A percentile compares a stretch with the other conserved stretches of the same genome.
These are phyloP conservation scores for Allobates femoralis DNA, from an alignment of 2,797 vertebrate species.

Conservation along the genomic window DNA sequence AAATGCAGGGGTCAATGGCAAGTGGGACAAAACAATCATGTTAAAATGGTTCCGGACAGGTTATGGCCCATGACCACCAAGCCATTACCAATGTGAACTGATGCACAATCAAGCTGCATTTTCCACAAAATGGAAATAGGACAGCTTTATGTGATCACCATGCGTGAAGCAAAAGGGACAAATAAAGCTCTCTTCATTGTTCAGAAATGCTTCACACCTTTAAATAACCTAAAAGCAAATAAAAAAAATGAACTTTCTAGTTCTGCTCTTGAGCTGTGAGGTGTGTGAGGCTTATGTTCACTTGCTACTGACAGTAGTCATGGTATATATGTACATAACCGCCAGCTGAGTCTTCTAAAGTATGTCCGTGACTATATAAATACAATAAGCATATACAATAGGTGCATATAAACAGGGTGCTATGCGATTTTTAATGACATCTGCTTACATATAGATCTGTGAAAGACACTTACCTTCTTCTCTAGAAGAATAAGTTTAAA, in stretches of 20 bases:
- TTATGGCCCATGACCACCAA: no score
- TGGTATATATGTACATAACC: not conserved
- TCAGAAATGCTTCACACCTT: no score
- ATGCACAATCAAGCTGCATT: no score
- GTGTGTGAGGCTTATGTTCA: not conserved
- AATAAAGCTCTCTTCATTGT: no score
- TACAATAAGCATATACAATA: not conserved
- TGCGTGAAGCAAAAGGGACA: no score
- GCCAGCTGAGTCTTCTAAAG: not conserved
- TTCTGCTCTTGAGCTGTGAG: not conserved
- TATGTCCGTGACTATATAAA: not conserved
- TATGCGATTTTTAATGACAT: not conserved
- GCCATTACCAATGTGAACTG: no score
- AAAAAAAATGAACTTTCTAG: not conserved
- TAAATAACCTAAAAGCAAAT: no score
- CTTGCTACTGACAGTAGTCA: not conserved
- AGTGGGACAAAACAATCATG: not conserved
- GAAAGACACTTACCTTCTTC: slow-evolving; percentile 84
- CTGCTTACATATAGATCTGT: not conserved
- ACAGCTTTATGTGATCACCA: not conserved
- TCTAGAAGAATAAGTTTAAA: slow-evolving; percentile 97
- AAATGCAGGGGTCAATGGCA: not conserved
- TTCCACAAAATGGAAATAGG: no score
- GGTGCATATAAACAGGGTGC: not conserved
- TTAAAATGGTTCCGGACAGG: no score